A percentile compares a stretch with the other conserved stretches of the same genome.
phyloP scores from a whole-genome alignment of 2,797 vertebrate species.

The Lophius americanus region DNA sequence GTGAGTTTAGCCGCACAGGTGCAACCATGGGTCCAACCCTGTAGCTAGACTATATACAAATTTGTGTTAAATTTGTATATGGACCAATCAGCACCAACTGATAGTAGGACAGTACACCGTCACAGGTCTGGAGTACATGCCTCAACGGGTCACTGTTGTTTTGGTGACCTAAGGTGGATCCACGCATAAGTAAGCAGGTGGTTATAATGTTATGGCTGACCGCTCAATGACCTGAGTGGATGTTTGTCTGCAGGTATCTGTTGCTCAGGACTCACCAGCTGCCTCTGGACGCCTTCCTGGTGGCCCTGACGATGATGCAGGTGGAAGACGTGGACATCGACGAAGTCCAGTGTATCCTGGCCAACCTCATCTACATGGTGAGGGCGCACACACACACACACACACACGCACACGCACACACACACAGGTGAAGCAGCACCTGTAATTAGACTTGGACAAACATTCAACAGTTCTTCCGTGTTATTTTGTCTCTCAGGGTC shows the following conservation, averaged over 20 bases:
- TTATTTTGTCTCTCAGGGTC: conserved; percentile 82
- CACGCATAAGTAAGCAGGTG: no score
- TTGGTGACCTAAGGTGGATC: no score
- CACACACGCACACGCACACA: no score
- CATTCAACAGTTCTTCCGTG: conserved; percentile 1
- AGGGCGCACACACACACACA: not conserved
- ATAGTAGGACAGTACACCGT: no score
- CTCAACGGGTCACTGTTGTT: no score
- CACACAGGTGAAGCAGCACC: not conserved
- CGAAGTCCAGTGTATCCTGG: conserved; percentile 96
- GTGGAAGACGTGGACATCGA: conserved; percentile 94
- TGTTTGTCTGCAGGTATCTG: conserved; percentile 83
- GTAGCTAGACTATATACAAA: no score
- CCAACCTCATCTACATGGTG: conserved; percentile 98
- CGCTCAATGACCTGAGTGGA: not conserved
- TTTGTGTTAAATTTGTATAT: no score
- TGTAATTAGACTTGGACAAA: not conserved
- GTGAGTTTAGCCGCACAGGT: conserved; percentile 76
- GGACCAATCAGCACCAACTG: no score
- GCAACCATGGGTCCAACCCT: not conserved
- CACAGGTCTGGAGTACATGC: no score
- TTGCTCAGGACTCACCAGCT: conserved; percentile 94
- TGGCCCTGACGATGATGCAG: conserved; percentile 92
- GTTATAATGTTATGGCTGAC: no score
- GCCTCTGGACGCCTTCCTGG: conserved; percentile 92